Conservation (phyloP, 2,888 invertebrate genomes). For the Lithophane leautieri region DNA sequence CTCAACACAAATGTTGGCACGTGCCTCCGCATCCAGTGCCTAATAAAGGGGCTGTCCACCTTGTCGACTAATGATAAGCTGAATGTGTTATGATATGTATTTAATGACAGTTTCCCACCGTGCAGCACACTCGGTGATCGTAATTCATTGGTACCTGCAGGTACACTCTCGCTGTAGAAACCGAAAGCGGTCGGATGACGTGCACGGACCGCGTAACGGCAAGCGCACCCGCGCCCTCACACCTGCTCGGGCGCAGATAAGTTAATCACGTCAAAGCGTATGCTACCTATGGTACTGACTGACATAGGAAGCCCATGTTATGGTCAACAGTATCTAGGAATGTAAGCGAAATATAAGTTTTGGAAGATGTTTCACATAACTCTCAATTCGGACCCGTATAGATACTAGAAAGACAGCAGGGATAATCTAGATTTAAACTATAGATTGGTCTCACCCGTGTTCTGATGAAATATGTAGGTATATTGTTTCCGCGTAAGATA, state of each 20-base stretch:
- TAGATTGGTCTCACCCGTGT: neutral
- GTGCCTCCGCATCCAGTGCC: too few relatives aligned
- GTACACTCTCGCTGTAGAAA: conserved; percentile 77
- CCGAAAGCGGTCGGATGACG: conserved; percentile 73
- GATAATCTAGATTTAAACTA: neutral
- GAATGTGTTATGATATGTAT: too few relatives aligned
- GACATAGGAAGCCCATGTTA: neutral
- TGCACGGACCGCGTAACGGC: conserved; percentile 42
- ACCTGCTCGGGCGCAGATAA: conserved; percentile 6
- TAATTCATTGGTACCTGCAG: conserved; percentile 52
- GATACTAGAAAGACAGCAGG: too few relatives aligned
- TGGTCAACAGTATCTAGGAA: neutral
- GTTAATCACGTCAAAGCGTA: neutral
- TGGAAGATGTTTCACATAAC: neutral
- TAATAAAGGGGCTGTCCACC: too few relatives aligned
- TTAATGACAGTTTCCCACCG: neutral
- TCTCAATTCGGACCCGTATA: neutral
- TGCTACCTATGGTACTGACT: neutral
- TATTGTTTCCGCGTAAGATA: neutral
- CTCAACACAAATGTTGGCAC: too few relatives aligned
- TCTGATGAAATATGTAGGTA: neutral
- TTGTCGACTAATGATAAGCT: too few relatives aligned
- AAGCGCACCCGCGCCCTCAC: conserved; percentile 31
- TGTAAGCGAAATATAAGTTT: neutral
- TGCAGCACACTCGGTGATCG: neutral